These are phyloP conservation scores for Meles meles DNA, from an alignment of 2,113 vertebrate genomes.

Conservation along the genomic window DNA sequence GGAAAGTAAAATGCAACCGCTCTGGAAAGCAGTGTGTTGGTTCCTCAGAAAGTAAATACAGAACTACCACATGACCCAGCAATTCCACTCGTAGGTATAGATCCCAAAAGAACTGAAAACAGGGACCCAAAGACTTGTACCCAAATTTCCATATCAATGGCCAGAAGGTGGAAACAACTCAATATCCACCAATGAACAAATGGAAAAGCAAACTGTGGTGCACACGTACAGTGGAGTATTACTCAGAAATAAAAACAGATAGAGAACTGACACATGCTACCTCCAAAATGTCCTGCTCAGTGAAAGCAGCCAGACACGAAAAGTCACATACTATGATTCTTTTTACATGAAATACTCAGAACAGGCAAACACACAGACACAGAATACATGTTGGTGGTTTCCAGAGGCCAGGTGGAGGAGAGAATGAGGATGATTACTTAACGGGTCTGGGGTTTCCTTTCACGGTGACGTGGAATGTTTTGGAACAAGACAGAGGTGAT, in stretches of 20 bases:
- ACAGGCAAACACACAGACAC: background rate
- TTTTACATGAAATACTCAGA: background rate
- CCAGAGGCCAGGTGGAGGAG: background rate
- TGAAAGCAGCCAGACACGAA: slow-evolving; percentile 19
- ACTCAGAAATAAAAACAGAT: background rate
- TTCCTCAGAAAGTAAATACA: background rate
- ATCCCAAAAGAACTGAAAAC: background rate
- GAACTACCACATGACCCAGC: background rate
- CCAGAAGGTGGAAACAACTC: background rate
- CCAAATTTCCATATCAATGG: background rate
- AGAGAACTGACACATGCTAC: background rate
- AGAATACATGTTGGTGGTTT: background rate
- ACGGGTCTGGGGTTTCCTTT: background rate
- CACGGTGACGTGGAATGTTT: background rate
- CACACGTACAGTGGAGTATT: background rate
- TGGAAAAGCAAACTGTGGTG: background rate
- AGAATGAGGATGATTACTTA: background rate
- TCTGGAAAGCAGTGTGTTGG: background rate
- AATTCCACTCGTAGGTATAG: background rate
- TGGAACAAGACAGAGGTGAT: background rate
- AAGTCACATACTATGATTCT: background rate
- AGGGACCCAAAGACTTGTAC: background rate
- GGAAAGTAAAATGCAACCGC: background rate
- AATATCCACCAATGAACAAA: background rate
- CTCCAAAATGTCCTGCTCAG: slow-evolving; percentile 6